Percentiles rank a stretch among this genome's conserved stretches.
These are phyloP conservation scores for Pseudopodoces humilis DNA, from an alignment of 2,113 vertebrate species.

Conservation along the genomic window DNA sequence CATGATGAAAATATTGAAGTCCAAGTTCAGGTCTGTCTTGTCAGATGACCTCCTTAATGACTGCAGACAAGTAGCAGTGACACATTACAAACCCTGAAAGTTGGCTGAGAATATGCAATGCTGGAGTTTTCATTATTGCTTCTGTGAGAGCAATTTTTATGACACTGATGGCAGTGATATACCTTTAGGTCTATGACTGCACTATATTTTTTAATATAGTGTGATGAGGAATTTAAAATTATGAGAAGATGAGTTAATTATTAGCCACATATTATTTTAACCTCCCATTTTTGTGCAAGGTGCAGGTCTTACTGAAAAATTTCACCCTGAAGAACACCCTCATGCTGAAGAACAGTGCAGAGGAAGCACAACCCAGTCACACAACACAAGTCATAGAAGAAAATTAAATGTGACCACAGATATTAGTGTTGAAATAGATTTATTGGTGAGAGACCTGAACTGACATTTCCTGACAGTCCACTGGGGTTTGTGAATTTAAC, in stretches of 20 bases:
- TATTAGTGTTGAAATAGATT: background rate
- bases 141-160: constrained; percentile 1
- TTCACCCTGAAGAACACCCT: background rate
- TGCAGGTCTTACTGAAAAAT: background rate
- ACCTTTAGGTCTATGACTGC: background rate
- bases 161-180: background rate
- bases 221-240: background rate
- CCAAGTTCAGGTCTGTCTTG: constrained; percentile 12
- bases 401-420: background rate
- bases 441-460: background rate
- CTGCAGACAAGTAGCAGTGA: background rate
- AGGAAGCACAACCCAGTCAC: background rate
- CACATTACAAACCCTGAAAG: background rate
- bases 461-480: background rate
- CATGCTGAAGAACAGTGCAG: background rate
- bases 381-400: background rate
- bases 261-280: constrained; percentile 3
- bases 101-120: background rate
- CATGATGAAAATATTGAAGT: constrained; percentile 9
- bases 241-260: background rate
- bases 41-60: constrained; percentile 37
- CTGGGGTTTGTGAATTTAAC: background rate
- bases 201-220: background rate
- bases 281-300: background rate
- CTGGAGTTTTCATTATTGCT: background rate